phyloP scores from a whole-genome alignment of 1,140 invertebrate species.

The Cotesia chilonis region DNA sequence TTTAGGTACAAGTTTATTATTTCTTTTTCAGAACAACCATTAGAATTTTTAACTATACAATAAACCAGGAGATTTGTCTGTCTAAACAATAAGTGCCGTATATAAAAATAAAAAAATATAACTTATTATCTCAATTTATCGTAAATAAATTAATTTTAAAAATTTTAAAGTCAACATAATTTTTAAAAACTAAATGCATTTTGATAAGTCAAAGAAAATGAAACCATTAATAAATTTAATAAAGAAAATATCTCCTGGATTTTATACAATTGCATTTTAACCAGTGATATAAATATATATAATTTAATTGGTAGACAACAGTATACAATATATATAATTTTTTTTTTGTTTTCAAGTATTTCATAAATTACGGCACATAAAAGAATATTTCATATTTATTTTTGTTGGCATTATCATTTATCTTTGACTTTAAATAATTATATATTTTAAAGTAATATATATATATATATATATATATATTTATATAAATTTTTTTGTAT shows the following conservation, averaged over 20 bases:
- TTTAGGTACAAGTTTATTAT: conserved; percentile 33
- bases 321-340: conserved; percentile 29
- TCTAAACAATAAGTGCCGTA: too few species aligned
- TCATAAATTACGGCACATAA: conserved; percentile 57
- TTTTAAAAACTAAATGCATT: too few species aligned
- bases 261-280: conserved; percentile 3
- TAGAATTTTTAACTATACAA: conserved; percentile 1
- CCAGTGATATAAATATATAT: neutral
- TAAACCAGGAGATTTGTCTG: too few species aligned
- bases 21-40: neutral
- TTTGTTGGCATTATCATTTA: conserved; percentile 21
- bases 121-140: neutral
- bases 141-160: too few species aligned
- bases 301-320: conserved; percentile 35
- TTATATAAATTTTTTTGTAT: conserved; percentile 49
- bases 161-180: too few species aligned
- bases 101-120: conserved; percentile 21
- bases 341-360: conserved; percentile 7
- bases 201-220: too few species aligned
- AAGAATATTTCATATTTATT: conserved; percentile 55
- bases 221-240: too few species aligned
- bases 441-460: neutral
- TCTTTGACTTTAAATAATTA: conserved; percentile 12
- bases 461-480: neutral
- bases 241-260: neutral